A percentile compares a stretch with the other conserved stretches of the same genome.
phyloP scores from a whole-genome alignment of 2,888 invertebrate species.

The Oeneis ivallda region DNA sequence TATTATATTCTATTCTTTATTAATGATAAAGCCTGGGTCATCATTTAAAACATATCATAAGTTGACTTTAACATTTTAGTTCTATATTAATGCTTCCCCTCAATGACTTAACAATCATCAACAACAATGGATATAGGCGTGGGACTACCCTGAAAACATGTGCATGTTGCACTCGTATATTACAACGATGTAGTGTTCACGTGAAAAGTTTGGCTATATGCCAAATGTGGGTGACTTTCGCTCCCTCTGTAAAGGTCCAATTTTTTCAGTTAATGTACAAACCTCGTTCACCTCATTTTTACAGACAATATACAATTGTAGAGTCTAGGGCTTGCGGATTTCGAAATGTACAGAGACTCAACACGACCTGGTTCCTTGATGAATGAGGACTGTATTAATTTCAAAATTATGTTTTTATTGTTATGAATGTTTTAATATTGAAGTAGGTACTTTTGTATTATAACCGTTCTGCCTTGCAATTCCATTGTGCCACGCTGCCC shows the following conservation, averaged over 20 bases:
- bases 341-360: background rate
- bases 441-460: too few relatives aligned
- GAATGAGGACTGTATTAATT: background rate
- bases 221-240: slow-evolving; percentile 19
- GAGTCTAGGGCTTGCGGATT: slow-evolving; percentile 6
- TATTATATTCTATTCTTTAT: too few relatives aligned
- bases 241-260: slow-evolving; percentile 1
- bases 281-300: slow-evolving; percentile 6
- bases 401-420: background rate
- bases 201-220: slow-evolving; percentile 18
- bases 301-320: slow-evolving; percentile 3
- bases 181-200: slow-evolving; percentile 9
- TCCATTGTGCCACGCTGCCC: too few relatives aligned
- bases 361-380: background rate
- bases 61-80: background rate
- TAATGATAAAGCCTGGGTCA: too few relatives aligned
- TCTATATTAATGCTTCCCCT: background rate
- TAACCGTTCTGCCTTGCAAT: too few relatives aligned
- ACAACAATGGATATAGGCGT: background rate
- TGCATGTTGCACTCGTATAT: background rate
- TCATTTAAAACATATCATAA: background rate
- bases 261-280: slow-evolving; percentile 13
- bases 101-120: background rate
- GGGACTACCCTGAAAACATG: slow-evolving; percentile 1
- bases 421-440: background rate